Conservation (phyloP, 1,140 invertebrate species). For the Drosophila subpulchrella region DNA sequence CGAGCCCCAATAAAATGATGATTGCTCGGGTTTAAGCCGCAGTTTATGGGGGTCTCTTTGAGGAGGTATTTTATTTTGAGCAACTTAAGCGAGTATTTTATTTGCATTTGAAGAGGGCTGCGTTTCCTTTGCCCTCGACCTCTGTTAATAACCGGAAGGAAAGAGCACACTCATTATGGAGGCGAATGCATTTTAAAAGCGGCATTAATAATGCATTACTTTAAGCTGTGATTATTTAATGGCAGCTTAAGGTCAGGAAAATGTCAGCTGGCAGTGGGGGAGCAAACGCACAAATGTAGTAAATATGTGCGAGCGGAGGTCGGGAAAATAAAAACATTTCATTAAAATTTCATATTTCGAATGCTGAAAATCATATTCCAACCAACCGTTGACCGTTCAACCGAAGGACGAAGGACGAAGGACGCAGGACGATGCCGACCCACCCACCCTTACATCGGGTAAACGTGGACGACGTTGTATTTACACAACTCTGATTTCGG, state of each 20-base stretch:
- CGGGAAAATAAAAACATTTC: conserved; percentile 54
- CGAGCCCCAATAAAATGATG: conserved; percentile 75
- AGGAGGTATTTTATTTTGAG: neutral
- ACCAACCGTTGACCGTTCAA: conserved; percentile 22
- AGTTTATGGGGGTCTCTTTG: conserved; percentile 1
- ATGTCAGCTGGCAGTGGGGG: conserved; percentile 35
- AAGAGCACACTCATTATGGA: conserved; percentile 44
- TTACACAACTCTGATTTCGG: conserved; percentile 59
- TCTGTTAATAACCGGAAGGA: conserved; percentile 55
- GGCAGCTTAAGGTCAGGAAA: conserved; percentile 55
- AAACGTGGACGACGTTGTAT: conserved; percentile 37
- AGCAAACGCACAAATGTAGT: neutral
- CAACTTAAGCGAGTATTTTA: conserved; percentile 7
- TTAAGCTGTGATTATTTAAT: conserved; percentile 65
- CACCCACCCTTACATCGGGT: conserved; percentile 11
- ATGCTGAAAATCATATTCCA: conserved; percentile 59
- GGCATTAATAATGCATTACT: conserved; percentile 60
- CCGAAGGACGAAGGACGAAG: conserved; percentile 16
- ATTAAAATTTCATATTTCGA: conserved; percentile 69
- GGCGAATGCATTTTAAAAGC: conserved; percentile 46
- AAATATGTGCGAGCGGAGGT: conserved; percentile 3
- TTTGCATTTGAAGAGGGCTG: conserved; percentile 9
- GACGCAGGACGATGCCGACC: conserved; percentile 13
- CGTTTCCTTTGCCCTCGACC: conserved; percentile 16
- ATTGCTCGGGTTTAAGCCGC: conserved; percentile 58